Conservation (phyloP, 2,113 vertebrate genomes). For the Pavo muticus region DNA sequence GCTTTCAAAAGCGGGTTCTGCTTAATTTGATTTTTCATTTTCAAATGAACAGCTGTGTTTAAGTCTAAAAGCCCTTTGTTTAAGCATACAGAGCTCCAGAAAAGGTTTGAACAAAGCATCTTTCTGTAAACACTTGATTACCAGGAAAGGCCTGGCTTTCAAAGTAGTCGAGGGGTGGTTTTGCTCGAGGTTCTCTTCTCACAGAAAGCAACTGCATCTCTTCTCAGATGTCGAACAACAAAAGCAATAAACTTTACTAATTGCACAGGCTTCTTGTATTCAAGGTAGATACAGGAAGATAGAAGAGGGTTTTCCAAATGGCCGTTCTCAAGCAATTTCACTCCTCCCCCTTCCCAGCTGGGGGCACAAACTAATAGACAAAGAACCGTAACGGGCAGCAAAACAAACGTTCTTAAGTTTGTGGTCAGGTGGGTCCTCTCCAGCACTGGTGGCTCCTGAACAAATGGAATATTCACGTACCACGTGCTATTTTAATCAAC, state of each 20-base stretch:
- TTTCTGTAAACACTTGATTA: slow-evolving; percentile 80
- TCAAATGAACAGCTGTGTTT: slow-evolving; percentile 86
- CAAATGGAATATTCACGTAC: neutral
- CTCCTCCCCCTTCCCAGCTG: neutral
- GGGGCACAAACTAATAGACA: neutral
- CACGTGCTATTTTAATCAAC: neutral
- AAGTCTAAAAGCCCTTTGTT: slow-evolving; percentile 84
- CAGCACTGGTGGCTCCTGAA: neutral
- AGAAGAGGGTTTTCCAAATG: slow-evolving; percentile 29
- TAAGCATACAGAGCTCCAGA: slow-evolving; percentile 77
- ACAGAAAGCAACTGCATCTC: slow-evolving; percentile 30
- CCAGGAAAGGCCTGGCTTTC: slow-evolving; percentile 75
- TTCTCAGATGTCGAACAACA: slow-evolving; percentile 54
- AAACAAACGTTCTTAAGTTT: neutral
- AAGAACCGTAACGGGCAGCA: neutral
- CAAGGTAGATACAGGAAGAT: neutral
- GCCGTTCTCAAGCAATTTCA: neutral
- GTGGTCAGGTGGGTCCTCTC: neutral
- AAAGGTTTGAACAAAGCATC: slow-evolving; percentile 77
- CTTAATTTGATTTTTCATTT: slow-evolving; percentile 83
- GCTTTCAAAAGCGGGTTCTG: slow-evolving; percentile 82
- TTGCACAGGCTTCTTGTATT: neutral
- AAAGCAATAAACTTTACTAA: slow-evolving; percentile 43
- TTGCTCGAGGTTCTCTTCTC: slow-evolving; percentile 41
- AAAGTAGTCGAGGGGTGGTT: slow-evolving; percentile 18